Evolutionary conservation across 1,140 invertebrate genomes (phyloP).

Genomic region (Procambarus clarkii): DNA sequence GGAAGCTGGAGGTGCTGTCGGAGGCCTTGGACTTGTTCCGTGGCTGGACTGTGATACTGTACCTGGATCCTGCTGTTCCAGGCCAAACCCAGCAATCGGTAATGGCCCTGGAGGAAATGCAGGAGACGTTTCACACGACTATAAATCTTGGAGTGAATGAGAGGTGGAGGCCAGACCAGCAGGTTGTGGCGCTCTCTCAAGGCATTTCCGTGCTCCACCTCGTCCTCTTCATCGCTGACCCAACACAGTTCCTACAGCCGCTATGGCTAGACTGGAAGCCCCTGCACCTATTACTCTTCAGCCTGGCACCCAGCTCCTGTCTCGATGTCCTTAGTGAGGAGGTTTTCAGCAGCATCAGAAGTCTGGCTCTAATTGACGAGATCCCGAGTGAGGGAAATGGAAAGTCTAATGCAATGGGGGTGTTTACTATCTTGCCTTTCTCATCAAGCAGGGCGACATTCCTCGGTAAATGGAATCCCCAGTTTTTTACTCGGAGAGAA

Average conservation of each 20-base stretch:
- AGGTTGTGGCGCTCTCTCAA: too few species aligned
- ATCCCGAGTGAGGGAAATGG: background rate
- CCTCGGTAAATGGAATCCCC: background rate
- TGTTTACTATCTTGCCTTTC: constrained; percentile 22
- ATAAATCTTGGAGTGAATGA: background rate
- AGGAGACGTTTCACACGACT: constrained; percentile 6
- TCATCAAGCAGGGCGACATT: background rate
- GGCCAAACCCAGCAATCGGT: background rate
- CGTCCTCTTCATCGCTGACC: background rate
- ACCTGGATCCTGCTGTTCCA: background rate
- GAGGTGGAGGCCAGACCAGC: too few species aligned
- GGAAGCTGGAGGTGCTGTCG: background rate
- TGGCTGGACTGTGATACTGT: background rate
- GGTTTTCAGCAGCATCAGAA: background rate
- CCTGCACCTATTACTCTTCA: constrained; percentile 14
- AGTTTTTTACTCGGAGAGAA: background rate
- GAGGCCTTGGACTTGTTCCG: background rate
- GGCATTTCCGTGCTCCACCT: background rate
- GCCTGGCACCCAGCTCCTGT: background rate
- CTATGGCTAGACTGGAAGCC: constrained; percentile 36
- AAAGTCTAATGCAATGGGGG: background rate
- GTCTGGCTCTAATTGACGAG: background rate
- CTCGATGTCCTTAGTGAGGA: background rate
- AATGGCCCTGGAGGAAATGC: background rate
- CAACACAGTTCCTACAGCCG: constrained; percentile 2